phyloP scores from a whole-genome alignment of 1,140 invertebrate genomes.

The Drosophila tani region DNA sequence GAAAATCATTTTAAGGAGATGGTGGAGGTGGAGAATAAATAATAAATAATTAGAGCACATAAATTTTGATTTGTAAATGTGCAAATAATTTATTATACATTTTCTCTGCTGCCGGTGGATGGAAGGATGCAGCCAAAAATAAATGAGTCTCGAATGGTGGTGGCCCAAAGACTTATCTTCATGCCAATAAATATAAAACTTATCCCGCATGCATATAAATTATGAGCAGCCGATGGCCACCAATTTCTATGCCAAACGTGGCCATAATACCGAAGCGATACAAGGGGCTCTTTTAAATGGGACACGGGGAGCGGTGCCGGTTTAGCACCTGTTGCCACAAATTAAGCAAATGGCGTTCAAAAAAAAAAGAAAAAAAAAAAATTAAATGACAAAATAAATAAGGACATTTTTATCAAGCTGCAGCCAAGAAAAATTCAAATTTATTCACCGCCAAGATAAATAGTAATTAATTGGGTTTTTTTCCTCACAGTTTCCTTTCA shows the following conservation, averaged over 20 bases:
- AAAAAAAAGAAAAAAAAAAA: constrained; percentile 13
- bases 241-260: constrained; percentile 36
- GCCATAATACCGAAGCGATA: constrained; percentile 15
- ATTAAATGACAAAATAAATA: constrained; percentile 29
- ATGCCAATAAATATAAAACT: constrained; percentile 61
- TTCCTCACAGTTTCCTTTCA: constrained; percentile 19
- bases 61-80: constrained; percentile 60
- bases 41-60: constrained; percentile 63
- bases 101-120: constrained; percentile 7
- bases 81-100: constrained; percentile 44
- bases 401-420: constrained; percentile 27
- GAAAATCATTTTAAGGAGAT: constrained; percentile 11
- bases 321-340: constrained; percentile 66
- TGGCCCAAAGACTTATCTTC: constrained; percentile 52
- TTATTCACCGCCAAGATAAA: constrained; percentile 39
- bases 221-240: constrained; percentile 54
- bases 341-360: constrained; percentile 40
- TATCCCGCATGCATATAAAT: constrained; percentile 59
- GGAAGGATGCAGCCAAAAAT: constrained; percentile 45
- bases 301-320: neutral
- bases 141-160: constrained; percentile 50
- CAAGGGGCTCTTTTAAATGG: constrained; percentile 5
- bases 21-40: constrained; percentile 19
- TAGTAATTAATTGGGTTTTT: constrained; percentile 21
- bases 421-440: constrained; percentile 19